Percentiles rank a stretch among this genome's conserved stretches.
These are phyloP conservation scores for Otocyon megalotis DNA, from an alignment of 2,113 vertebrate species.

Conservation along the genomic window DNA sequence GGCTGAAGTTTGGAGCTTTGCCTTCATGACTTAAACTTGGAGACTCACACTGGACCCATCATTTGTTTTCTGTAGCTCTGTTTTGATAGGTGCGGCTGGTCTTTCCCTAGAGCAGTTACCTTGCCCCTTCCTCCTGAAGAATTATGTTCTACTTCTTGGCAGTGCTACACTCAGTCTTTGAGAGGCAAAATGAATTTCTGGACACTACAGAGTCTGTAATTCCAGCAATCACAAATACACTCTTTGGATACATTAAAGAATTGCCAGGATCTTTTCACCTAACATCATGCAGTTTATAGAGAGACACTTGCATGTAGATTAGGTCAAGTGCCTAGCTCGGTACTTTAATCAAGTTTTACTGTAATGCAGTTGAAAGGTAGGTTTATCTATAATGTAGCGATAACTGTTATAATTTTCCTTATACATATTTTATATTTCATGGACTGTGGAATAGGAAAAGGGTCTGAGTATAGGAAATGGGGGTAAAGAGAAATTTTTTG, in stretches of 20 bases:
- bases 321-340: not conserved
- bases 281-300: not conserved
- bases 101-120: not conserved
- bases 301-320: not conserved
- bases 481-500: not conserved
- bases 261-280: not conserved
- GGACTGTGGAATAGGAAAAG: not conserved
- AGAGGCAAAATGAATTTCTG: not conserved
- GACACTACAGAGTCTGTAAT: not conserved
- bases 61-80: not conserved
- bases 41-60: not conserved
- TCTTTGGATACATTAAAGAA: not conserved
- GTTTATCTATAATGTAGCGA: not conserved
- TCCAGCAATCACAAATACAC: not conserved
- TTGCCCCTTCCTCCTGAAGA: not conserved
- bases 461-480: not conserved
- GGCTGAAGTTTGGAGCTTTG: not conserved
- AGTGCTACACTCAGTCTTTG: not conserved
- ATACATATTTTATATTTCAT: constrained; percentile 1
- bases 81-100: not conserved
- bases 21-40: not conserved
- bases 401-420: not conserved
- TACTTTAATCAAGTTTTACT: not conserved
- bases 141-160: not conserved
- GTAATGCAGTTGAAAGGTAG: not conserved